Percentiles rank a stretch among this genome's conserved stretches.
Evolutionary conservation across 2,113 vertebrate species (phyloP).

Genomic region (Spea multiplicata): DNA sequence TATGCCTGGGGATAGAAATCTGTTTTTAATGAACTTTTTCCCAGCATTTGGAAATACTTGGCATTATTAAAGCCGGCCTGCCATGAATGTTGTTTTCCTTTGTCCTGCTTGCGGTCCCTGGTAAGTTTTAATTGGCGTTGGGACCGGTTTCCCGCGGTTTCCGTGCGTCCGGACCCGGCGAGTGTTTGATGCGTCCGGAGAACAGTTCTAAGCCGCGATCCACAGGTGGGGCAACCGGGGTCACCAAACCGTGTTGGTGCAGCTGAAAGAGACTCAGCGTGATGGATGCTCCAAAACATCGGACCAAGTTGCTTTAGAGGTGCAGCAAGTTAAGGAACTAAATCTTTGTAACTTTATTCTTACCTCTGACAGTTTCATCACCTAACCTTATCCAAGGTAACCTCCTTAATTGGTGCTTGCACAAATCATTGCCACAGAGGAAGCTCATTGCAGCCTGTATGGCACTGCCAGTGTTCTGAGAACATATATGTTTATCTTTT

Average conservation of each 20-base stretch:
- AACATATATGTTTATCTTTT: too few relatives aligned
- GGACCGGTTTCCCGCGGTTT: not conserved
- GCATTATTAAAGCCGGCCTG: not conserved
- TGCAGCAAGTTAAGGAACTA: too few relatives aligned
- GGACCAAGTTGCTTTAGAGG: too few relatives aligned
- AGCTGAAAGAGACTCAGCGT: not conserved
- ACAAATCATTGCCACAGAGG: too few relatives aligned
- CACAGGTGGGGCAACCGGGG: not conserved
- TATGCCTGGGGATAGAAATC: constrained; percentile 9
- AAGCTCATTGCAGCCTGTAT: too few relatives aligned
- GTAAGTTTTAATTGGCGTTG: constrained; percentile 25
- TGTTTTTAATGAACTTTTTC: constrained; percentile 37
- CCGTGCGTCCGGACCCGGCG: not conserved
- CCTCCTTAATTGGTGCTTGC: too few relatives aligned
- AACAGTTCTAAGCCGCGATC: not conserved
- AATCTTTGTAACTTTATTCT: too few relatives aligned
- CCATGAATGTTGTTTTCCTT: not conserved
- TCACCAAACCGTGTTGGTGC: not conserved
- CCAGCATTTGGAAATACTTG: not conserved
- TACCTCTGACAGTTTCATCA: too few relatives aligned
- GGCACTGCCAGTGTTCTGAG: too few relatives aligned
- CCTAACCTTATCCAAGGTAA: too few relatives aligned
- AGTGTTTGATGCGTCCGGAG: constrained; percentile 11
- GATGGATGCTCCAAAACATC: not conserved
- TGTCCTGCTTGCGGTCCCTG: not conserved